Conservation (phyloP, 2,113 vertebrate genomes). For the Poecilia latipinna region DNA sequence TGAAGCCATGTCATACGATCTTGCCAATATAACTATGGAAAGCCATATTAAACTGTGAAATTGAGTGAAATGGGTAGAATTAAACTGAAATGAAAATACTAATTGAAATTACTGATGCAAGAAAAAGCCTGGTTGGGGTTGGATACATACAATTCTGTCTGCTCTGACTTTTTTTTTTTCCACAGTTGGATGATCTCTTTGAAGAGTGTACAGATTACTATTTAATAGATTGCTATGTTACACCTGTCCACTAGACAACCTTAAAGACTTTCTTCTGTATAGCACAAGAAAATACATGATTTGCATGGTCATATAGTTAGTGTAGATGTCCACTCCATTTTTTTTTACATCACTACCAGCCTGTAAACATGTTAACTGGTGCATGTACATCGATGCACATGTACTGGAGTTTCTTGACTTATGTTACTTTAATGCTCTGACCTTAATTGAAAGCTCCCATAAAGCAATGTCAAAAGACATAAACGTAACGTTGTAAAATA, state of each 20-base stretch:
- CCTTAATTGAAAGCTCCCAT: constrained; percentile 15
- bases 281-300: neutral
- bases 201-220: constrained; percentile 9
- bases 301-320: constrained; percentile 7
- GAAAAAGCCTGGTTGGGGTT: constrained; percentile 19
- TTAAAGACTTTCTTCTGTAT: neutral
- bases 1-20: neutral
- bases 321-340: neutral
- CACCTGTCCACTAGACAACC: constrained; percentile 8
- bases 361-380: constrained; percentile 1
- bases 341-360: neutral
- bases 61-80: constrained; percentile 38
- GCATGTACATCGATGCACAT: constrained; percentile 1
- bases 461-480: constrained; percentile 1
- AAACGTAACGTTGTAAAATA: constrained; percentile 4
- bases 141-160: neutral
- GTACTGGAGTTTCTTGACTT: neutral
- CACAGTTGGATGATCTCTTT: neutral
- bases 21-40: constrained; percentile 13
- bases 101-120: constrained; percentile 30
- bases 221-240: neutral
- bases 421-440: constrained; percentile 12
- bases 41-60: constrained; percentile 46
- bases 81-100: constrained; percentile 35
- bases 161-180: neutral